A percentile compares a stretch with the other conserved stretches of the same genome.
These are phyloP conservation scores for Sclerodermus sp. DNA, from an alignment of 2,888 invertebrate species.

Conservation along the genomic window DNA sequence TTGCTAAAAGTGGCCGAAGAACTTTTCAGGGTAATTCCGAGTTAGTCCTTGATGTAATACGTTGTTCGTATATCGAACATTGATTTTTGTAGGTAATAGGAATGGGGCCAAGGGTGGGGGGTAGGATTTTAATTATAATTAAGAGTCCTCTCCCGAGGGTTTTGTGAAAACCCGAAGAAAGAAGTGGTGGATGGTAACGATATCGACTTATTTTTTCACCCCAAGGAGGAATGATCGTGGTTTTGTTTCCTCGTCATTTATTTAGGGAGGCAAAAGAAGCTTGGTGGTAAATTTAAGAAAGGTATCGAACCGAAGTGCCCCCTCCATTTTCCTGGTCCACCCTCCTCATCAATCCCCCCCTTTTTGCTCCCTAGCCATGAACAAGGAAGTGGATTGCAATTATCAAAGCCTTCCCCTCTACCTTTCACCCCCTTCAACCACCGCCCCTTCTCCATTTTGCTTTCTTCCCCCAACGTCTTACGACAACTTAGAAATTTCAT, in stretches of 20 bases:
- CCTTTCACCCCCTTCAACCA: constrained; percentile 8
- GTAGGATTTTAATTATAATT: too few species aligned
- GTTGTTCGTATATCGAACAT: too few species aligned
- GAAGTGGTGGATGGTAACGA: not conserved
- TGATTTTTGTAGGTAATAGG: too few species aligned
- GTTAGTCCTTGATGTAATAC: too few species aligned
- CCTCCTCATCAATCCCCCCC: constrained; percentile 36
- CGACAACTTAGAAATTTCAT: constrained; percentile 53
- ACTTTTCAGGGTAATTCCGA: too few species aligned
- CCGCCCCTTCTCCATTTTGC: constrained; percentile 4
- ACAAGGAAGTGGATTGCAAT: constrained; percentile 53
- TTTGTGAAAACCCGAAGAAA: not conserved
- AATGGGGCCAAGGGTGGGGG: too few species aligned
- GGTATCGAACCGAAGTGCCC: constrained; percentile 35
- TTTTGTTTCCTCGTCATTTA: constrained; percentile 28
- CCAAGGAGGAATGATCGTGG: constrained; percentile 20
- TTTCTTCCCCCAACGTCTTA: constrained; percentile 24
- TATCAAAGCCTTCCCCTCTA: constrained; percentile 43
- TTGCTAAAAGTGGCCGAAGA: too few species aligned
- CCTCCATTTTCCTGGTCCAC: constrained; percentile 26
- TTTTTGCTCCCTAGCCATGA: not conserved
- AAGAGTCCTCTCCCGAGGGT: too few species aligned
- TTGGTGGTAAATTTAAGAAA: constrained; percentile 32
- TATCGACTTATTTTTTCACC: constrained; percentile 9
- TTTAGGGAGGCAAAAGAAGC: constrained; percentile 18